A percentile compares a stretch with the other conserved stretches of the same genome.
Evolutionary conservation across 2,113 vertebrate genomes (phyloP).

Genomic region (Poicephalus meyeri): DNA sequence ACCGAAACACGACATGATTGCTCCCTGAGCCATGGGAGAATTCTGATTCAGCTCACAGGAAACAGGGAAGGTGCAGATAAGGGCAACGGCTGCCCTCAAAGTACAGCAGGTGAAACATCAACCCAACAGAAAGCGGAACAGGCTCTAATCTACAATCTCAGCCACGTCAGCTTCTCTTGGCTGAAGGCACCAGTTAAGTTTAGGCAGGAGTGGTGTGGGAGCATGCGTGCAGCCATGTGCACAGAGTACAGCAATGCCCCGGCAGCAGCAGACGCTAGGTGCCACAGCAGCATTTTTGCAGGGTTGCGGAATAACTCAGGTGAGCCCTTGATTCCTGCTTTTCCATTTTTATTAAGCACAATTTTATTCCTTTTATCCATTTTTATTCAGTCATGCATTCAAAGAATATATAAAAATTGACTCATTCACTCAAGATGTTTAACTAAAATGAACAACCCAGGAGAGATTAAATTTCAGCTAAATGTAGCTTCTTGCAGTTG

Average conservation of each 20-base stretch:
- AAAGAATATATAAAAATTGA: not conserved
- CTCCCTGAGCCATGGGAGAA: not conserved
- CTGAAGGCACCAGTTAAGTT: not conserved
- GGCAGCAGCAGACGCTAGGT: not conserved
- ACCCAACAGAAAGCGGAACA: not conserved
- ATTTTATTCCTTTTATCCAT: not conserved
- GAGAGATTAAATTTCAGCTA: not conserved
- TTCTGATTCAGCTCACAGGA: not conserved
- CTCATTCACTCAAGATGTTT: not conserved
- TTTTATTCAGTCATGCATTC: not conserved
- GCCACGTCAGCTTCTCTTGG: not conserved
- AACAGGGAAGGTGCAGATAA: conserved; percentile 22
- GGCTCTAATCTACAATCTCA: not conserved
- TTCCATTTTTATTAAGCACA: not conserved
- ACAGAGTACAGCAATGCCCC: not conserved
- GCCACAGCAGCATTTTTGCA: not conserved
- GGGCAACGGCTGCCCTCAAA: not conserved
- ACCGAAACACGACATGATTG: accelerated
- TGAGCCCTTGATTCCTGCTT: not conserved
- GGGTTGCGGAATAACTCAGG: not conserved
- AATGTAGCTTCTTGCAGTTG: not conserved
- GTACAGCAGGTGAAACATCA: not conserved
- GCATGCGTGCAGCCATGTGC: not conserved
- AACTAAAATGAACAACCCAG: not conserved
- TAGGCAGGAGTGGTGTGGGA: not conserved